Evolutionary conservation across 2,888 invertebrate genomes (phyloP), one percentile per base, ranked within the genome.

Genomic region (Julus scandinavius): DNA sequence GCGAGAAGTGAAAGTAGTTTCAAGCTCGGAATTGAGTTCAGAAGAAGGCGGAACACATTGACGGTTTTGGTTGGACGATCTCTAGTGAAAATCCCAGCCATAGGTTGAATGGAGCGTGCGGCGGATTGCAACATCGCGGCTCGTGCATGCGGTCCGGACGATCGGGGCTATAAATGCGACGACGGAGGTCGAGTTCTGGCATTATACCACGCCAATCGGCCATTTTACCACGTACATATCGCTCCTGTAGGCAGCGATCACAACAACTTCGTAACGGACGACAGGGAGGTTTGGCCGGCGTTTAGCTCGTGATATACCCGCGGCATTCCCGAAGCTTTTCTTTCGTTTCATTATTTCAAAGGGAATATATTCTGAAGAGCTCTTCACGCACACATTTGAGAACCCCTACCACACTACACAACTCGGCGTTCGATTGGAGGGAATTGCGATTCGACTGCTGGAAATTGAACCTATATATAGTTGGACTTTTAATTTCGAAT

Each of bases 21-120:
- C 54, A 17, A 54, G 17, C 54, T 54, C 54, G 54, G 54, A 54
- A 54, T 54, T 54, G 54, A 54, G 54, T 54, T 54, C 54, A 54
- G 54, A 54, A 54, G 54, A 54, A 54, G 54, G 54, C 54, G 54
- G 54, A 54, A 54, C 54, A 17, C 54, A 54, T 54, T 54, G 54
- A 54, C 54, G 54, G 54, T 54, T 54, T 54, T 54, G 54, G 54
- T 54, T 54, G 54, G 54, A 54, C 54, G 54, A 54, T 54, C 9
- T 17, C 0, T 45, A 45, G 45, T 13, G 54, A 54, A 54, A 54
- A 54, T 54, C 54, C 54, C 54, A 54, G 17, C 54, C 54, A 54
- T 54, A 54, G 54, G 54, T 54, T 54, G 54, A 54, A 54, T 54
- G 54, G 54, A 54, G 54, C 54, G 54, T 54, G 54, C 54, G 54